Base-by-base conservation (phyloP, 2,797 vertebrate species). In the Alectoris magna region DNA sequence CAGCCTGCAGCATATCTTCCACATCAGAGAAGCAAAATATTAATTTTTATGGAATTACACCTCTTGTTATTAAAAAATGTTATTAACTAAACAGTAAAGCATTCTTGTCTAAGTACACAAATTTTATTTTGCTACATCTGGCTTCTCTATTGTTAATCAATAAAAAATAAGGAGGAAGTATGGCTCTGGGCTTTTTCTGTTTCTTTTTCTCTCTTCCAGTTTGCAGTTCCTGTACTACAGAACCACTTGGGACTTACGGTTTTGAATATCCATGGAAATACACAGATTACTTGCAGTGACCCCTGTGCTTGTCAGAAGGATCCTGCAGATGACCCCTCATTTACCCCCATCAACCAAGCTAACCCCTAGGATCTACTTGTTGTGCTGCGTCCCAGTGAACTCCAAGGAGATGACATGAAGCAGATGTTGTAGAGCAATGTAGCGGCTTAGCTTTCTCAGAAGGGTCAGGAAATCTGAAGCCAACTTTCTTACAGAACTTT, bases 101-200 rank as follows among this genome's bases (percentile, higher is more conserved):
- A 67, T 49, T 63, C 39, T 81, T 31, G 19, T 75, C 27, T 63
- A 91, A 83, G 43, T 21, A 81, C 14, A 39, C 16, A 44, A 12
- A 34, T 64, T 86, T 93, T 76, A 72, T 93, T 95, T 95, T 26
- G 56, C 68, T 81, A 59, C 0, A 4, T 87, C 55, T 64, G 77
- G 39, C 31, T 88, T 92, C 69, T 76, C n/a, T 53, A 21, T 66
- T 78, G 62, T 86, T 91, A 85, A 67, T 89, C 48, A 94, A 81
- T 51, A 76, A 89, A 91, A 93, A 69, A 13, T 72, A 53, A 84
- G 51, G 23, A 87, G 41, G 71, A 95, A 89, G 22, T 41, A 60
- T 29, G 60, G 73, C 51, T 93, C 58, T 80, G 66, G 66, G n/a
- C 8, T 77, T 87, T 69, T 94, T 89, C 63, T 89, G 21, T 83